Evolutionary conservation across 2,113 vertebrate genomes (phyloP), one percentile per base, ranked within the genome.

Genomic region (Eupsittula cactorum): DNA sequence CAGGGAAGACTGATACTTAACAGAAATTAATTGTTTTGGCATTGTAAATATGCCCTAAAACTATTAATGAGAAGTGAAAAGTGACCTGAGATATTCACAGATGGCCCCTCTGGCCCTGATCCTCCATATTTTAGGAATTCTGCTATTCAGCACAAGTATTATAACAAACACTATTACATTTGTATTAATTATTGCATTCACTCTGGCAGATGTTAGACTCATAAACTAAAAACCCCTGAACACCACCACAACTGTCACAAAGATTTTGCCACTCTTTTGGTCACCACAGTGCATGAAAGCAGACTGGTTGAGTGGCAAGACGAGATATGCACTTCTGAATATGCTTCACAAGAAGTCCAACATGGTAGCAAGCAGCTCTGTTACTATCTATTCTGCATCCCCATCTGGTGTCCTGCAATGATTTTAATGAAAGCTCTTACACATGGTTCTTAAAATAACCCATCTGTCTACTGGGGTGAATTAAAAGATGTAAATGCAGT

Each of bases 401-500:
- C 89, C 97, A 96, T 97, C 95, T 98, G 96, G 86, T 94, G 84
- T 95, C 60, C 89, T 88, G 88, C 62, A 89, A 74, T 84, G 95
- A 69, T 96, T 98, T 96, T 96, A 96, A 97, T 96, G 95, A 94
- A 97, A 97, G 59, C 46, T 67, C 57, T 86, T 92, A 71, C 76
- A 81, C 79, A 13, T 89, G 96, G 94, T 59, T 92, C 89, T 97
- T 97, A 97, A 96, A 97, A 97, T 93, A 89, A 95, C 75, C 94
- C 96, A 70, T 92, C 86, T 95, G 97, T 94, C 96, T 97, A 86
- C 95, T 94, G 96, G 97, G 95, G 90, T 97, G 93, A 96, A 96
- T 97, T 94, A 96, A 97, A 97, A 98, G 97, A 98, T 97, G 97
- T 97, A 98, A 98, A 97, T 16, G 84, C 88, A 95, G 95, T 97